Conservation (phyloP, 2,888 invertebrate species). For the Aradus depressus region DNA sequence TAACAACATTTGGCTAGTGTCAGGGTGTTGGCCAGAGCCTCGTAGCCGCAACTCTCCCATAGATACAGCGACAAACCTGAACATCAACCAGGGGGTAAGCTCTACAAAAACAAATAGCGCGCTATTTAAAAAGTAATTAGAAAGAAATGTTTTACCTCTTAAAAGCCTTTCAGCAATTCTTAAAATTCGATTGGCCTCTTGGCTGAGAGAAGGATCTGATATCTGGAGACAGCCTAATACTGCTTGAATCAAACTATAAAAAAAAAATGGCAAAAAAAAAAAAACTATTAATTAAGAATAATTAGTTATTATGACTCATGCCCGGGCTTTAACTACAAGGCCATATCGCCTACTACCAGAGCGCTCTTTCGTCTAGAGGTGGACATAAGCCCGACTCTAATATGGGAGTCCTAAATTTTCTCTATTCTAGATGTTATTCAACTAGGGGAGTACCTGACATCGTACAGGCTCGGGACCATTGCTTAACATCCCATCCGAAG, state of each 20-base stretch:
- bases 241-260: constrained; percentile 59
- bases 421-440: too few relatives aligned
- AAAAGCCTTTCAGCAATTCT: constrained; percentile 53
- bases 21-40: constrained; percentile 47
- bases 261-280: constrained; percentile 6
- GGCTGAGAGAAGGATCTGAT: constrained; percentile 52
- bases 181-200: constrained; percentile 58
- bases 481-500: too few relatives aligned
- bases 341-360: too few relatives aligned
- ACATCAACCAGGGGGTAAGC: not conserved
- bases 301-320: too few relatives aligned
- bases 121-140: not conserved
- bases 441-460: too few relatives aligned
- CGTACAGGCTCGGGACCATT: too few relatives aligned
- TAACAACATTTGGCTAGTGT: constrained; percentile 54
- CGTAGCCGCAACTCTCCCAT: constrained; percentile 37
- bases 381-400: too few relatives aligned
- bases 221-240: constrained; percentile 57
- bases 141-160: constrained; percentile 48
- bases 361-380: too few relatives aligned
- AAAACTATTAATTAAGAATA: not conserved
- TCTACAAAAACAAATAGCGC: not conserved
- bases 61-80: constrained; percentile 27
- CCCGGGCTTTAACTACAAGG: too few relatives aligned
- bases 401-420: too few relatives aligned